A percentile compares a stretch with the other conserved stretches of the same genome.
Evolutionary conservation across 2,797 vertebrate genomes (phyloP).

Genomic region (Melanogrammus aeglefinus): DNA sequence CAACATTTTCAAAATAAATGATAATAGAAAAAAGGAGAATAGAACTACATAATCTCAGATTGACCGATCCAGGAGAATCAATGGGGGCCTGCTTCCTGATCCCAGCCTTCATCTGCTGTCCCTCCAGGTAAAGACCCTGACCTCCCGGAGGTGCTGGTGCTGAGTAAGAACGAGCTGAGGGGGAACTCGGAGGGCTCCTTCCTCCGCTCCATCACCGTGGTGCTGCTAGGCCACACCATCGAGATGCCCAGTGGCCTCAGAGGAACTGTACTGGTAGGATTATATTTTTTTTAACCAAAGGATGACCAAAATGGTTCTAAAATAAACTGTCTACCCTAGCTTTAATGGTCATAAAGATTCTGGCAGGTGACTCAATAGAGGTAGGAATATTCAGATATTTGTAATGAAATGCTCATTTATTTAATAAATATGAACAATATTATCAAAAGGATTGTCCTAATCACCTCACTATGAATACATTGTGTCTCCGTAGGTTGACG

Average conservation of each 20-base stretch:
- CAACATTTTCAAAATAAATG: background rate
- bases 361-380: background rate
- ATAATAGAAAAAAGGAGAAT: background rate
- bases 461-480: background rate
- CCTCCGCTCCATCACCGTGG: conserved; percentile 35
- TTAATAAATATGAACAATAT: background rate
- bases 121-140: conserved; percentile 24
- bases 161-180: conserved; percentile 48
- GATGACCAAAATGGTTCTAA: no score
- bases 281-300: background rate
- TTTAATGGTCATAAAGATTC: no score
- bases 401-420: background rate
- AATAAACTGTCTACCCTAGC: no score
- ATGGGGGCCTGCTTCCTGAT: background rate
- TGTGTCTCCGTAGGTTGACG: conserved; percentile 53
- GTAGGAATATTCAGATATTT: background rate
- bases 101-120: background rate
- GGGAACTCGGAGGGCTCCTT: conserved; percentile 38
- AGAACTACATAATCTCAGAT: background rate
- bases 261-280: conserved; percentile 46
- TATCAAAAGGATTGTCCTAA: background rate
- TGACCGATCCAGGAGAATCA: background rate
- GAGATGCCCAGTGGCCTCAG: conserved; percentile 23
- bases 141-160: conserved; percentile 45
- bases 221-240: conserved; percentile 38